phyloP scores from a whole-genome alignment of 2,797 vertebrate species.

The Sebastiscus albofasciatus region DNA sequence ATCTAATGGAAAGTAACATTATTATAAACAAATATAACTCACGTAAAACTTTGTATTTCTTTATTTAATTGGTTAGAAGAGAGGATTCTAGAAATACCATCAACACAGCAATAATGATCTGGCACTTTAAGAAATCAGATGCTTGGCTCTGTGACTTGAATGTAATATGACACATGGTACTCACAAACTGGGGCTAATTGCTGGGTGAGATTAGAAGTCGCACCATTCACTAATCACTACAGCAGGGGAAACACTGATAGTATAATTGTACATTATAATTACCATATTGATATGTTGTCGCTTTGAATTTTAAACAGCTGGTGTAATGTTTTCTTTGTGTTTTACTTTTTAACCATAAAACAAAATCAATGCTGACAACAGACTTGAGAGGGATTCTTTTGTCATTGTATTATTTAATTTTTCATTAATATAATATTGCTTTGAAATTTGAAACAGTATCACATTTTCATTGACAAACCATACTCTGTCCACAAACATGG shows the following conservation, averaged over 20 bases:
- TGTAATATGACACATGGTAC: constrained; percentile 8
- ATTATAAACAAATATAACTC: background rate
- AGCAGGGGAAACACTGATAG: constrained; percentile 43
- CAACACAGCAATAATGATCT: background rate
- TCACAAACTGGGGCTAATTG: constrained; percentile 32
- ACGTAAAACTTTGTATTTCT: background rate
- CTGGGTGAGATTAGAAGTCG: constrained; percentile 43
- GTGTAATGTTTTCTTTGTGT: constrained; percentile 23
- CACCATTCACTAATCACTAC: constrained; percentile 50
- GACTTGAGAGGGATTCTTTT: constrained; percentile 63
- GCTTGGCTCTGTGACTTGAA: constrained; percentile 22
- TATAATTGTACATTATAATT: constrained; percentile 38
- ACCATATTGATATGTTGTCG: constrained; percentile 24
- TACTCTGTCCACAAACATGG: constrained; percentile 77
- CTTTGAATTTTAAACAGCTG: constrained; percentile 42
- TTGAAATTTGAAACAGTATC: constrained; percentile 78
- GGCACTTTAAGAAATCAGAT: background rate
- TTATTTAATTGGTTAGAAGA: background rate
- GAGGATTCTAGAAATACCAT: constrained; percentile 1
- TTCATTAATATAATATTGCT: constrained; percentile 83
- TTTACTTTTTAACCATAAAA: constrained; percentile 41
- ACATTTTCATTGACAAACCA: constrained; percentile 79
- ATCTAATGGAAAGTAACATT: background rate
- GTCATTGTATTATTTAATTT: constrained; percentile 79
- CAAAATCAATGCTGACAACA: constrained; percentile 63